These are phyloP conservation scores for Pitangus sulphuratus DNA, from an alignment of 2,797 vertebrate species.

Conservation along the genomic window DNA sequence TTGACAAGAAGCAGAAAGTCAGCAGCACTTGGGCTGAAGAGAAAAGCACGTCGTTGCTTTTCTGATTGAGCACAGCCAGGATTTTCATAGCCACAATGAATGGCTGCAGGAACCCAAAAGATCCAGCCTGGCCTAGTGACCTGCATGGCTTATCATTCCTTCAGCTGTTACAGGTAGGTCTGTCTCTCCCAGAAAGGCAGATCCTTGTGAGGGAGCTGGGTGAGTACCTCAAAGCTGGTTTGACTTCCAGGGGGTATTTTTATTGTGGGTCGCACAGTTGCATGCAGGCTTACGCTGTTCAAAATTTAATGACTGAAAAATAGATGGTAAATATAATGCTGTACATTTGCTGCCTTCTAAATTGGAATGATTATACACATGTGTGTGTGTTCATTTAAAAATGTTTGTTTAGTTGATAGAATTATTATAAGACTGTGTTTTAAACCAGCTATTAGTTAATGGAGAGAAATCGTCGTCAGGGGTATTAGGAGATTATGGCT, in stretches of 20 bases:
- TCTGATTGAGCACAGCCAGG: conserved; percentile 31
- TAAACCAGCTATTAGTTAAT: conserved; percentile 63
- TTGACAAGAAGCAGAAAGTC: conserved; percentile 78
- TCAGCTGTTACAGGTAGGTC: conserved; percentile 64
- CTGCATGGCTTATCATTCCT: conserved; percentile 12
- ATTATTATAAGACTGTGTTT: conserved; percentile 49
- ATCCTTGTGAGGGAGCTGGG: background rate
- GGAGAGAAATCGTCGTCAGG: conserved; percentile 30
- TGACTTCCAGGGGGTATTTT: background rate
- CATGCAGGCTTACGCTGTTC: background rate
- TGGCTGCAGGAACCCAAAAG: background rate
- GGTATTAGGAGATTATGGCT: conserved; percentile 66
- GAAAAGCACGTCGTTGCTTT: conserved; percentile 66
- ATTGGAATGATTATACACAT: background rate
- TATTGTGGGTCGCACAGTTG: background rate
- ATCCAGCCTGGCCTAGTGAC: background rate
- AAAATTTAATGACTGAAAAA: conserved; percentile 46
- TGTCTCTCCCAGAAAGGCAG: background rate
- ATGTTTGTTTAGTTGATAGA: conserved; percentile 57
- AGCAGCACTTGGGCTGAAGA: background rate
- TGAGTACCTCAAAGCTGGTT: background rate
- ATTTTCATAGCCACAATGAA: background rate
- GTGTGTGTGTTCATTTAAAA: conserved; percentile 23
- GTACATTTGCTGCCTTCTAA: conserved; percentile 34
- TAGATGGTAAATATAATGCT: background rate